phyloP scores from a whole-genome alignment of 1,140 invertebrate genomes.

The Tetraneura akinire region DNA sequence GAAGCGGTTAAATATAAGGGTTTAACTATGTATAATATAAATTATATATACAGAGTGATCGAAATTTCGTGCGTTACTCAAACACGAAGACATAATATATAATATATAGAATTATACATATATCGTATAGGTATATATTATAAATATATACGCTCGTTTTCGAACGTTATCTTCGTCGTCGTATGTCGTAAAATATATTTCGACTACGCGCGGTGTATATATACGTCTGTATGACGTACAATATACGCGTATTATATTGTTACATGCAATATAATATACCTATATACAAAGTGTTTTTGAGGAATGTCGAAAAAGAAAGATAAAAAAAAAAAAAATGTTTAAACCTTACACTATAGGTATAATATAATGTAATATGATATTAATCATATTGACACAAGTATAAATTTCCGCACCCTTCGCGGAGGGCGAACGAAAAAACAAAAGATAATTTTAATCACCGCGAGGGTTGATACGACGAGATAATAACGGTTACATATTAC shows the following conservation, averaged over 20 bases:
- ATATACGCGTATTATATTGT: neutral
- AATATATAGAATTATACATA: no score
- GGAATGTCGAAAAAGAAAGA: neutral
- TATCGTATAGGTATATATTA: no score
- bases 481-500: neutral
- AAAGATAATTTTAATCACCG: conserved; percentile 8
- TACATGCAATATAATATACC: neutral
- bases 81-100: no score
- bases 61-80: no score
- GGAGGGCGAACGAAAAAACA: neutral
- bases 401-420: neutral
- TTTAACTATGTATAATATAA: no score
- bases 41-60: no score
- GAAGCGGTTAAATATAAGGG: no score
- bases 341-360: neutral
- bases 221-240: no score
- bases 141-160: no score
- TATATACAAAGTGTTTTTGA: neutral
- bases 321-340: neutral
- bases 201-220: neutral
- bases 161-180: neutral
- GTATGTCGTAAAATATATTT: neutral
- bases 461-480: conserved; percentile 8
- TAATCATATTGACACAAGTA: conserved; percentile 1
- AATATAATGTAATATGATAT: neutral